Conservation (phyloP, 2,797 vertebrate genomes). For the Cyclopterus lumpus region DNA sequence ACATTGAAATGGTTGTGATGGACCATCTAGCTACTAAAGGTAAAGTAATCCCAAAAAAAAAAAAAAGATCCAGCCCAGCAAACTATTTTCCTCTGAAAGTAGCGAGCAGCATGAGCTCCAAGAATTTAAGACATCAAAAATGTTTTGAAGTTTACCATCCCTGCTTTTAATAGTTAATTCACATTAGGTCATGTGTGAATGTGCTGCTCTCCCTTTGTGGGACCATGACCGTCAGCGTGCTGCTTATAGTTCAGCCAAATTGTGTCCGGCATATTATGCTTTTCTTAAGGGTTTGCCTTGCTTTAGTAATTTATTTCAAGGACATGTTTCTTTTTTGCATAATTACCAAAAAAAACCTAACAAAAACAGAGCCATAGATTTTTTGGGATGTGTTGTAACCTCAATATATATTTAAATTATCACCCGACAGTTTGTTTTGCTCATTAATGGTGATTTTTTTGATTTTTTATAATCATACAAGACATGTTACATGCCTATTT, state of each 20-base stretch:
- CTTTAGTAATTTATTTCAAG: background rate
- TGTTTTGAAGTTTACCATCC: too few relatives aligned
- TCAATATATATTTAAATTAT: background rate
- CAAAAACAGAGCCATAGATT: too few relatives aligned
- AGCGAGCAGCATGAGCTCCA: too few relatives aligned
- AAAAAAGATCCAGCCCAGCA: too few relatives aligned
- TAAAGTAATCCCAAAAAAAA: too few relatives aligned
- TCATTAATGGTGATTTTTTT: background rate
- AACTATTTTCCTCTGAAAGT: too few relatives aligned
- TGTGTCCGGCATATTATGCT: background rate
- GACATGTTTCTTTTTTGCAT: background rate
- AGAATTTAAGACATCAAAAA: too few relatives aligned
- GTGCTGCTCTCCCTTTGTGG: background rate
- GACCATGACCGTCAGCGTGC: background rate
- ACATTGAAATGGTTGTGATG: background rate
- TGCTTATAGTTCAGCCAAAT: too few relatives aligned
- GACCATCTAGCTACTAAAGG: background rate
- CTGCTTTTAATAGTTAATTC: background rate
- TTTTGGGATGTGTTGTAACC: too few relatives aligned
- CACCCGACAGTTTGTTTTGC: background rate
- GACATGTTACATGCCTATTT: background rate
- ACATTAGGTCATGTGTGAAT: background rate
- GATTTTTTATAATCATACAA: background rate
- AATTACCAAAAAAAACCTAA: too few relatives aligned
- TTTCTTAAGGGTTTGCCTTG: background rate